Evolutionary conservation across 2,113 vertebrate species (phyloP).

Genomic region (Corythaixoides concolor): DNA sequence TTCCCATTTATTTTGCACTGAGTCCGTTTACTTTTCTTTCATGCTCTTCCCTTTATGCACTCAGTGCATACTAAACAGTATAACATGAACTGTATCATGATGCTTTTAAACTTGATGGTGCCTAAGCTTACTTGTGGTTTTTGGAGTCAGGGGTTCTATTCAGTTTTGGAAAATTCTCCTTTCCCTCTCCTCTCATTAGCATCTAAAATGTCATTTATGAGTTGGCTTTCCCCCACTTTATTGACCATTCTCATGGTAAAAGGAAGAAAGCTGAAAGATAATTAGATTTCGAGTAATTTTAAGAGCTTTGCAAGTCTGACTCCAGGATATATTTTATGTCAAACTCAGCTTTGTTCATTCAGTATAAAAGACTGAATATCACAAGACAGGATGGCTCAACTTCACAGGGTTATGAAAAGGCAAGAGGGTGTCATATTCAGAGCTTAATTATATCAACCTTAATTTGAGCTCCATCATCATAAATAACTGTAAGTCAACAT

Average conservation of each 20-base stretch:
- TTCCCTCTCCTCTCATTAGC: background rate
- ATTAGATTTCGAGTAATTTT: conserved; percentile 52
- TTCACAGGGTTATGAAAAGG: background rate
- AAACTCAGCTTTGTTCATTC: conserved; percentile 23
- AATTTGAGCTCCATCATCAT: background rate
- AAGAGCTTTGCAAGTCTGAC: conserved; percentile 36
- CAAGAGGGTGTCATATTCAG: background rate
- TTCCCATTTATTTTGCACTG: conserved; percentile 31
- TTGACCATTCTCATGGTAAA: conserved; percentile 16
- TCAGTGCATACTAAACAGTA: conserved; percentile 16
- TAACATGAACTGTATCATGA: background rate
- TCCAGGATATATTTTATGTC: conserved; percentile 30
- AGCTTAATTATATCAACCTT: conserved; percentile 5
- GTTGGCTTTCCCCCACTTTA: background rate
- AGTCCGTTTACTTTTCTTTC: conserved; percentile 26
- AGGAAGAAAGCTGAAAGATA: conserved; percentile 34
- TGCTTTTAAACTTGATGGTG: background rate
- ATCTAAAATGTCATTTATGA: conserved; percentile 12
- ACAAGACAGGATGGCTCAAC: background rate
- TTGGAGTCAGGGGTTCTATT: background rate
- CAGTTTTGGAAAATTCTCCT: background rate
- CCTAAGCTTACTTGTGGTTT: background rate
- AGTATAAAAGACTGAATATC: background rate
- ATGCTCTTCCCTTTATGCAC: background rate
- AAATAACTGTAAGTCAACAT: background rate